phyloP scores from a whole-genome alignment of 92 coral and sea anemone species.

The Desmophyllum pertusum region DNA sequence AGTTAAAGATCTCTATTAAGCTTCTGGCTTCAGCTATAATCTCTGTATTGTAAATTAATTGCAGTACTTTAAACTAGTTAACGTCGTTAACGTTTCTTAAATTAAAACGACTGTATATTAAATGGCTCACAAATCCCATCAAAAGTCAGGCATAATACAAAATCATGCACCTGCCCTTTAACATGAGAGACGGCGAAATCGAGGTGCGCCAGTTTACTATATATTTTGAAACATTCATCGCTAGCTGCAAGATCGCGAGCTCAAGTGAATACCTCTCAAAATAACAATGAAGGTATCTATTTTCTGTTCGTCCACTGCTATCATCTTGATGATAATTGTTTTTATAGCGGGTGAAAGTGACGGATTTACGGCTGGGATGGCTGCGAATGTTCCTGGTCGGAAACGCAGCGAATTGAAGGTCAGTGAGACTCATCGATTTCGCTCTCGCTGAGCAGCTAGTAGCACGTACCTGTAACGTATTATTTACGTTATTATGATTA shows the following conservation, averaged over 20 bases:
- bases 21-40: background rate
- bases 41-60: background rate
- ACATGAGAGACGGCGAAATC: no score
- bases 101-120: background rate
- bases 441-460: no score
- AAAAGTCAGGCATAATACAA: background rate
- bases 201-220: no score
- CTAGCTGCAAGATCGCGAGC: background rate
- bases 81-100: background rate
- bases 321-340: background rate
- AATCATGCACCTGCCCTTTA: no score
- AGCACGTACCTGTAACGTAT: no score
- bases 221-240: background rate
- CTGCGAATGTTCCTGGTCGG: background rate
- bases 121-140: background rate
- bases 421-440: background rate
- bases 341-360: background rate
- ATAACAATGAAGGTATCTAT: background rate
- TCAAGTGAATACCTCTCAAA: no score
- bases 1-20: background rate
- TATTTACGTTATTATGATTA: background rate
- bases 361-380: slow-evolving; percentile 2
- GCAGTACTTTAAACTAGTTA: background rate
- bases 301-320: background rate
- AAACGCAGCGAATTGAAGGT: slow-evolving; percentile 1